A percentile compares a stretch with the other conserved stretches of the same genome.
These are phyloP conservation scores for Perca fluviatilis DNA, from an alignment of 2,113 vertebrate genomes.

Conservation along the genomic window DNA sequence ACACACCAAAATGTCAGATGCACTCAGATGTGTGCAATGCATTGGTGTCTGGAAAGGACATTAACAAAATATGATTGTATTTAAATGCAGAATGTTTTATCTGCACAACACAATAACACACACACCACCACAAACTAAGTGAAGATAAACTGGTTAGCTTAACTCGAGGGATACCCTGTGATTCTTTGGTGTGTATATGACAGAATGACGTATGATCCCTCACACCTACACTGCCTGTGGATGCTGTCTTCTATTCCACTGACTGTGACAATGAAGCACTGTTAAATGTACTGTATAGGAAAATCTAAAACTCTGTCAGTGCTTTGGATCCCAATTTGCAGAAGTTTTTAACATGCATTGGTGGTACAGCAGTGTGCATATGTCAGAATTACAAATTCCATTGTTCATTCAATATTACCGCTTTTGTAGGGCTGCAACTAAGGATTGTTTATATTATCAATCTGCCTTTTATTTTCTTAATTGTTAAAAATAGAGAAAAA, in stretches of 20 bases:
- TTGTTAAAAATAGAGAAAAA: background rate
- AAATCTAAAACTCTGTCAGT: background rate
- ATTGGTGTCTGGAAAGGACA: conserved; percentile 3
- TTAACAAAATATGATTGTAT: conserved; percentile 25
- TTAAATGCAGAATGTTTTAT: background rate
- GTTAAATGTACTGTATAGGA: background rate
- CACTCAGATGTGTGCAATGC: conserved; percentile 27
- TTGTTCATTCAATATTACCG: background rate
- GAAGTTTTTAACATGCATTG: background rate
- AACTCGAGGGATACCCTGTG: conserved; percentile 1
- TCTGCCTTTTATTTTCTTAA: background rate
- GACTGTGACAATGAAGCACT: background rate
- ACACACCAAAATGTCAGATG: too few relatives aligned
- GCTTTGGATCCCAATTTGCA: background rate
- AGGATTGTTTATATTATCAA: background rate
- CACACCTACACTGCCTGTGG: background rate
- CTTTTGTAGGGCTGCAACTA: background rate
- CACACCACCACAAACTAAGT: background rate
- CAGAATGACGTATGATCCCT: background rate
- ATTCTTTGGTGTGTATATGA: background rate
- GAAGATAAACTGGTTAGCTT: background rate
- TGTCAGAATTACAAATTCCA: background rate
- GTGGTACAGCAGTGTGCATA: background rate
- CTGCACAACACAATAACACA: conserved; percentile 22
- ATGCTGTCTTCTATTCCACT: background rate